Base-by-base conservation (phyloP, 2,797 vertebrate species). In the Champsocephalus esox region DNA sequence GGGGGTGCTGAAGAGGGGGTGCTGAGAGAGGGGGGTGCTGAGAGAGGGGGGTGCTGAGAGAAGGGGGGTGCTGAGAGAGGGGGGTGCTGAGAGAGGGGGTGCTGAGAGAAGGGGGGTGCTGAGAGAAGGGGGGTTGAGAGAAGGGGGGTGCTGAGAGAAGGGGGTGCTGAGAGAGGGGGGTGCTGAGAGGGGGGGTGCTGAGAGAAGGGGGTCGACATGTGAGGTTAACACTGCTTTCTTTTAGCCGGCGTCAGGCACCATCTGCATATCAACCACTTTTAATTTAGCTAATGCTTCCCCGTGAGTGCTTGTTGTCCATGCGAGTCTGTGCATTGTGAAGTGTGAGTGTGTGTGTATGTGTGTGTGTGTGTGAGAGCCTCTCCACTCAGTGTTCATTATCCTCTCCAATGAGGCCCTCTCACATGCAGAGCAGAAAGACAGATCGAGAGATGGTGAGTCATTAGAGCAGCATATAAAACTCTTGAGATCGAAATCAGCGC, bases 221-320 rank as follows among this genome's bases (percentile, higher is more conserved):
- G 45, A 83, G 80, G 78, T 9, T 34, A 0, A 73, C 81, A 76
- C 77, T 80, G 48, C 55, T 75, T 60, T 67, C 55, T 66, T 56
- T 69, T 66, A 32, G 66, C 77, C 57, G 62, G 82, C 88, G 75
- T 82, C 82, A 61, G 73, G 67, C 81, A 80, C 87, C 87, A 89
- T 91, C 91, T 92, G 89, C 87, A 91, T 88, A 81, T 87, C 57
- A 70, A 73, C 66, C 50, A 34, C 1, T 68, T 78, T 68, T 90
- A 84, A 89, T 92, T 91, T 88, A 66, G 69, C 83, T 84, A 82
- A 84, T 86, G 80, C 80, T 86, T 80, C 74, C 74, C 73, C 32
- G 74, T 57, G 80, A 70, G 56, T 43, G 54, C 2, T 32, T 65
- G 24, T 11, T 8, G 34, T 38, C 5, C 28, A 4, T 28, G 28